These are phyloP conservation scores for Leptinotarsa texana DNA, from an alignment of 1,140 invertebrate species.

Conservation along the genomic window DNA sequence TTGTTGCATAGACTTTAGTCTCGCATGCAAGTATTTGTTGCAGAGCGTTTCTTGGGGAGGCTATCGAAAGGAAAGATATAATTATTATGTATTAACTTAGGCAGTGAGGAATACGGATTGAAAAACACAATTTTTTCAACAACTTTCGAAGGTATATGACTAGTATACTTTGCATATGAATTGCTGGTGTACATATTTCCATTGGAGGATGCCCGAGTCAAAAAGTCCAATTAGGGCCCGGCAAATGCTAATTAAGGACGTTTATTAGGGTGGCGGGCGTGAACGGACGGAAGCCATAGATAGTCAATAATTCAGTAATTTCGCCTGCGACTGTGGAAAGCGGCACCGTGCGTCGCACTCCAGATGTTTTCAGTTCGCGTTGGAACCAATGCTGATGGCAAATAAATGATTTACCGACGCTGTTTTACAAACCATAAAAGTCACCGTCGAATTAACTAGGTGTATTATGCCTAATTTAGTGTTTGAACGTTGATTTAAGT, in stretches of 20 bases:
- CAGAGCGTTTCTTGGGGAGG: too few species aligned
- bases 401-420: constrained; percentile 28
- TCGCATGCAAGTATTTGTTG: too few species aligned
- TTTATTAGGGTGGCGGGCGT: constrained; percentile 28
- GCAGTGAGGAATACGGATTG: too few species aligned
- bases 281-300: constrained; percentile 36
- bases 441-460: constrained; percentile 26
- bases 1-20: too few species aligned
- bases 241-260: constrained; percentile 17
- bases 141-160: too few species aligned
- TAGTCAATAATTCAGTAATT: constrained; percentile 36
- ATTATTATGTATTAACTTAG: too few species aligned
- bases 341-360: constrained; percentile 11
- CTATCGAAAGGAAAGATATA: too few species aligned
- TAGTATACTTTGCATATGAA: too few species aligned
- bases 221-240: constrained; percentile 13
- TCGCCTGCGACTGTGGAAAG: constrained; percentile 21
- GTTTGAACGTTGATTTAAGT: constrained; percentile 22
- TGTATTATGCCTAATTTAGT: constrained; percentile 29
- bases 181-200: too few species aligned
- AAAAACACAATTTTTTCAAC: too few species aligned
- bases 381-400: constrained; percentile 27
- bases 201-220: neutral
- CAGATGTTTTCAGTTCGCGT: constrained; percentile 30
- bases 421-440: constrained; percentile 32